Percentiles rank a stretch among this genome's conserved stretches.
These are phyloP conservation scores for Molanna angustata DNA, from an alignment of 2,888 invertebrate genomes.

Conservation along the genomic window DNA sequence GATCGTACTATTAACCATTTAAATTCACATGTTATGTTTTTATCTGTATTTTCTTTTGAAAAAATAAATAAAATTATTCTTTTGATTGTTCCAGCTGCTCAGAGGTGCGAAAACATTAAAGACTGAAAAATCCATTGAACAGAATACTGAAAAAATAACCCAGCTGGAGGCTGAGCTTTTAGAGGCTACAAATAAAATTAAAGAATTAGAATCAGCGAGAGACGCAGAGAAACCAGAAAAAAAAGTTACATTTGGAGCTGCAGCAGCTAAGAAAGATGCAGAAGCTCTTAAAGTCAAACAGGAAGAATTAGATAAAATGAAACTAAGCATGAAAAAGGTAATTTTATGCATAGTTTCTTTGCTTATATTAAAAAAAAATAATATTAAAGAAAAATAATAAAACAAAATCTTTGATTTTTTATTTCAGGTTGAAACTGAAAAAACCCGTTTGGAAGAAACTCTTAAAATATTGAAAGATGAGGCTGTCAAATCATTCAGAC, in stretches of 20 bases:
- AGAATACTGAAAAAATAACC: constrained; percentile 59
- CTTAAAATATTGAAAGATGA: constrained; percentile 65
- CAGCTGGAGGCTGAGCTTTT: constrained; percentile 62
- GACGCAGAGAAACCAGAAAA: constrained; percentile 53
- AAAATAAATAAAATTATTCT: background rate
- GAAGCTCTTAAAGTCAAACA: constrained; percentile 48
- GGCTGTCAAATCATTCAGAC: constrained; percentile 63
- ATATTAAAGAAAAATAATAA: no score
- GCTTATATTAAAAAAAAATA: no score
- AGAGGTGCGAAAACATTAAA: constrained; percentile 55
- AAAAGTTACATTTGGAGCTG: constrained; percentile 50
- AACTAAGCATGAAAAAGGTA: constrained; percentile 52
- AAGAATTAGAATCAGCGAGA: constrained; percentile 52
- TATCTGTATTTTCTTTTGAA: no score
- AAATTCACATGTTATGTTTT: no score
- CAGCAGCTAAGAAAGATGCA: constrained; percentile 46
- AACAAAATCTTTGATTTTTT: no score
- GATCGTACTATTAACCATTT: background rate
- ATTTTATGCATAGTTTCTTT: no score
- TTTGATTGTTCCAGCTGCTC: constrained; percentile 45
- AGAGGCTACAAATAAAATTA: constrained; percentile 57
- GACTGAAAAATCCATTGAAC: constrained; percentile 56
- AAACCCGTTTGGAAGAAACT: constrained; percentile 61
- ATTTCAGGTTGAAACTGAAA: constrained; percentile 60
- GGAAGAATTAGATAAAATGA: constrained; percentile 56